Evolutionary conservation across 2,113 vertebrate genomes (phyloP).

Genomic region (Haemorhous mexicanus): DNA sequence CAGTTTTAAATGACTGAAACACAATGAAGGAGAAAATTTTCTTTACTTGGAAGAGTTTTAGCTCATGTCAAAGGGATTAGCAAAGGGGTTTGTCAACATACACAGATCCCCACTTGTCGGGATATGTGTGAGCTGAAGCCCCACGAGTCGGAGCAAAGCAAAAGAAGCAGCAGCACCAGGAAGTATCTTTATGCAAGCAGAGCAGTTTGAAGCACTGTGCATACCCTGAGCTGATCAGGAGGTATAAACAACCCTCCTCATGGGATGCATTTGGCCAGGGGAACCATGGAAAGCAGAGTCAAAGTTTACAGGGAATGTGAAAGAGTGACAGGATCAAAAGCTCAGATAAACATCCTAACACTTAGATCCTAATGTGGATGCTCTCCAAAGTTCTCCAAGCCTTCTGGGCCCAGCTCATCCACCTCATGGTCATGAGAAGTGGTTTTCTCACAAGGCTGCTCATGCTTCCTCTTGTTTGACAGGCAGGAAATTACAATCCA

Average conservation of each 20-base stretch:
- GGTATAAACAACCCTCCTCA: background rate
- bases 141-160: background rate
- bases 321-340: background rate
- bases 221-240: background rate
- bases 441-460: background rate
- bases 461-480: constrained; percentile 1
- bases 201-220: background rate
- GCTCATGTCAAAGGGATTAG: background rate
- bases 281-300: background rate
- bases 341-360: background rate
- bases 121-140: background rate
- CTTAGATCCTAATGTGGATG: background rate
- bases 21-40: background rate
- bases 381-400: background rate
- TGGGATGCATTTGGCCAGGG: background rate
- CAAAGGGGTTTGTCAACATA: background rate
- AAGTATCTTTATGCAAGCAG: background rate
- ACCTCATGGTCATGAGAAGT: background rate
- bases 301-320: background rate
- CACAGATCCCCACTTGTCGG: background rate
- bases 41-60: background rate
- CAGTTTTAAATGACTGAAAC: background rate
- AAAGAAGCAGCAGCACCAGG: background rate
- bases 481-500: constrained; percentile 12
- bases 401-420: background rate